These are phyloP conservation scores for Channa maculata DNA, from an alignment of 2,113 vertebrate species.

Conservation along the genomic window DNA sequence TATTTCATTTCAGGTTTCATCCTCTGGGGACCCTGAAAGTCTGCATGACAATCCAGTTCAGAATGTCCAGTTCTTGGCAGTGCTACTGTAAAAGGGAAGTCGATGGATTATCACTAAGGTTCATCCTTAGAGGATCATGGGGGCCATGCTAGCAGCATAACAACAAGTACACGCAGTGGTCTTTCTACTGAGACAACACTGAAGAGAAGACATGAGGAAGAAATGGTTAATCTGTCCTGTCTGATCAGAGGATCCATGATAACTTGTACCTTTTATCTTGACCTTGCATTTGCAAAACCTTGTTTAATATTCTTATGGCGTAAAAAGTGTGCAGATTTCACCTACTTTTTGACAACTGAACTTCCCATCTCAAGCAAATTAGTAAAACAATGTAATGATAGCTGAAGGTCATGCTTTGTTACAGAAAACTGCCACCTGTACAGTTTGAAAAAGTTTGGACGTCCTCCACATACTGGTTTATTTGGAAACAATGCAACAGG, in stretches of 20 bases:
- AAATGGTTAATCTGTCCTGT: too few relatives aligned
- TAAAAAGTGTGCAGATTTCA: slow-evolving; percentile 42
- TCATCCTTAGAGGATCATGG: too few relatives aligned
- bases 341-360: slow-evolving; percentile 32
- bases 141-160: too few relatives aligned
- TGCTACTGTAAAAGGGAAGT: too few relatives aligned
- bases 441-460: slow-evolving; percentile 38
- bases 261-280: slow-evolving; percentile 1
- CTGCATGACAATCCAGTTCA: too few relatives aligned
- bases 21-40: neutral
- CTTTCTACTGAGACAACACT: too few relatives aligned
- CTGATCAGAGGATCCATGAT: slow-evolving; percentile 2
- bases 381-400: slow-evolving; percentile 37
- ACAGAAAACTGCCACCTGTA: slow-evolving; percentile 33
- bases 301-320: slow-evolving; percentile 38
- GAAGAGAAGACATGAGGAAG: too few relatives aligned
- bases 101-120: too few relatives aligned
- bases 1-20: neutral
- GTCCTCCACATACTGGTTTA: slow-evolving; percentile 18
- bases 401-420: slow-evolving; percentile 57
- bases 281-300: slow-evolving; percentile 29
- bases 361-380: slow-evolving; percentile 25
- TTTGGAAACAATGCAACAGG: slow-evolving; percentile 41
- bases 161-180: too few relatives aligned
- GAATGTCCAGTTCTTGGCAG: too few relatives aligned